These are phyloP conservation scores for Syrrhaptes paradoxus DNA, from an alignment of 2,113 vertebrate genomes.

Conservation along the genomic window DNA sequence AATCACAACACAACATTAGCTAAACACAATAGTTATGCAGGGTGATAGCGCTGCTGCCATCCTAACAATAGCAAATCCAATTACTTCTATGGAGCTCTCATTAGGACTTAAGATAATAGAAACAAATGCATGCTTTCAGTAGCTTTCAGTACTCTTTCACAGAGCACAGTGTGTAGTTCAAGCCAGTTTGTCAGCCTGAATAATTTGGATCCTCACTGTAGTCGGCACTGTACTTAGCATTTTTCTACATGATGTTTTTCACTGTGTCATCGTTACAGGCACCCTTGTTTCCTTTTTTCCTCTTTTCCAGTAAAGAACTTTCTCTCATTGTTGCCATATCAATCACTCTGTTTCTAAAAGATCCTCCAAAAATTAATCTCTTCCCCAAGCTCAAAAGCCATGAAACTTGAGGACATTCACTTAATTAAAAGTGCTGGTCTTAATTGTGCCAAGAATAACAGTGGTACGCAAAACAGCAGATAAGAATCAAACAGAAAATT, in stretches of 20 bases:
- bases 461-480: neutral
- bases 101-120: neutral
- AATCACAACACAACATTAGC: neutral
- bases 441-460: neutral
- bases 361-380: neutral
- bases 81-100: neutral
- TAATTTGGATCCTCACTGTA: neutral
- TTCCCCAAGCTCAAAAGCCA: neutral
- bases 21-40: neutral
- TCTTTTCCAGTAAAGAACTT: neutral
- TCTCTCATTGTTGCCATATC: neutral
- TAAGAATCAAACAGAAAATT: neutral
- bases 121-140: neutral
- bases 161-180: neutral
- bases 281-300: neutral
- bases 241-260: neutral
- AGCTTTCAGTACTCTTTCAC: neutral
- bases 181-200: neutral
- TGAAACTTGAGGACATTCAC: neutral
- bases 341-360: neutral
- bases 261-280: neutral
- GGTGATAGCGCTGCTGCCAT: neutral
- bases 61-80: neutral
- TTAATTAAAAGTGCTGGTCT: neutral
- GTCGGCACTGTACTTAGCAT: neutral